Percentiles rank a stretch among this genome's conserved stretches.
Evolutionary conservation across 2,888 invertebrate species (phyloP).

Genomic region (Amphiduros pacificus): DNA sequence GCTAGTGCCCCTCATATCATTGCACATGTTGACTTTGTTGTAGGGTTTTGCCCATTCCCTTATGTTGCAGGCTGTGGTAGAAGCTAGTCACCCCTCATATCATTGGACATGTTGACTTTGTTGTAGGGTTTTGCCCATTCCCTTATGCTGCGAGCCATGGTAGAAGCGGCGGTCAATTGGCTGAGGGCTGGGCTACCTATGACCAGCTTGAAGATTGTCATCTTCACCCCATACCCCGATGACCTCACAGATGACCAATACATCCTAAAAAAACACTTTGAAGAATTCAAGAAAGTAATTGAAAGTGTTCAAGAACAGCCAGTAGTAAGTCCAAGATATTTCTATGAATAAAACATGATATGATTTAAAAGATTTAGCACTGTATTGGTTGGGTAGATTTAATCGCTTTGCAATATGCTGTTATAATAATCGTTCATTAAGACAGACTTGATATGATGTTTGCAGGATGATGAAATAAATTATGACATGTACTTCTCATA

Average conservation of each 20-base stretch:
- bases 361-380: no score
- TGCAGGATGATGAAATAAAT: conserved; percentile 4
- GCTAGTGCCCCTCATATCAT: conserved; percentile 14
- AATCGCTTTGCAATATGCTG: no score
- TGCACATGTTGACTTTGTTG: not conserved
- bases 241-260: no score
- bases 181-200: conserved; percentile 50
- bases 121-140: conserved; percentile 26
- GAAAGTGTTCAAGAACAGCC: not conserved
- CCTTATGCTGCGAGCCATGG: conserved; percentile 38
- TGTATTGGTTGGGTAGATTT: no score
- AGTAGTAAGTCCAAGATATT: not conserved
- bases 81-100: no score
- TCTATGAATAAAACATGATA: no score
- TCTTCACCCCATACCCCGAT: conserved; percentile 33
- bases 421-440: no score
- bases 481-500: conserved; percentile 45
- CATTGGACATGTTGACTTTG: no score
- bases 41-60: no score
- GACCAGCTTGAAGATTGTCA: conserved; percentile 45
- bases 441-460: not conserved
- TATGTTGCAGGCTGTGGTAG: no score
- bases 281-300: not conserved
- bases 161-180: conserved; percentile 48
- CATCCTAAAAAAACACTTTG: no score